A percentile compares a stretch with the other conserved stretches of the same genome.
phyloP scores from a whole-genome alignment of 2,888 invertebrate species.

The Volucella inflata region DNA sequence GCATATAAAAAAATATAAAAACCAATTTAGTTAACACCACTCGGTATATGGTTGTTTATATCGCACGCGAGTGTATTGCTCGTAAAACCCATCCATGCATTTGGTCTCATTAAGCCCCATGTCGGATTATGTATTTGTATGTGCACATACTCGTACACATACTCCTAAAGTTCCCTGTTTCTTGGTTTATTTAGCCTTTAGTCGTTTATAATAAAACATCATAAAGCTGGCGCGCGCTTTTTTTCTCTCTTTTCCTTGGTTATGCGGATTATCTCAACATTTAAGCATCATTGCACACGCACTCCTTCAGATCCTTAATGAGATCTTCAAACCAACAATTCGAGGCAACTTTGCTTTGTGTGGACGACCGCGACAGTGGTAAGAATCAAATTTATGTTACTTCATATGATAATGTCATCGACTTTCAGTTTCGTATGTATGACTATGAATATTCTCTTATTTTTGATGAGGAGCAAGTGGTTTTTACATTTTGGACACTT shows the following conservation, averaged over 20 bases:
- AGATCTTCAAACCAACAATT: conserved; percentile 20
- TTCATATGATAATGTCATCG: conserved; percentile 6
- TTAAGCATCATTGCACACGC: conserved; percentile 49
- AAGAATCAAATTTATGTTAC: neutral
- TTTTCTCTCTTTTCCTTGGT: conserved; percentile 15
- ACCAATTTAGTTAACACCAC: conserved; percentile 54
- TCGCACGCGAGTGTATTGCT: conserved; percentile 44
- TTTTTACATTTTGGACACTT: too few species aligned
- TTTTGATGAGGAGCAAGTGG: too few species aligned
- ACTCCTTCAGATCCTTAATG: conserved; percentile 44
- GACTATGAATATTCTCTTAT: too few species aligned
- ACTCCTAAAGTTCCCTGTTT: neutral
- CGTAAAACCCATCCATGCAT: conserved; percentile 49
- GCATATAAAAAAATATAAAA: conserved; percentile 47
- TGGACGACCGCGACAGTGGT: neutral
- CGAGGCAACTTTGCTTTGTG: neutral
- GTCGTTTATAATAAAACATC: conserved; percentile 33
- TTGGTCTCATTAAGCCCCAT: conserved; percentile 46
- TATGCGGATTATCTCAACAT: conserved; percentile 41
- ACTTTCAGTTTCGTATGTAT: too few species aligned
- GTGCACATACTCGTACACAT: neutral
- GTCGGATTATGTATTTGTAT: conserved; percentile 20
- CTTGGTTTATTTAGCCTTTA: conserved; percentile 17
- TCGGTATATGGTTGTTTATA: conserved; percentile 43
- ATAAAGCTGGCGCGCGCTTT: neutral